phyloP scores from a whole-genome alignment of 1,140 invertebrate species.

The Musca domestica region DNA sequence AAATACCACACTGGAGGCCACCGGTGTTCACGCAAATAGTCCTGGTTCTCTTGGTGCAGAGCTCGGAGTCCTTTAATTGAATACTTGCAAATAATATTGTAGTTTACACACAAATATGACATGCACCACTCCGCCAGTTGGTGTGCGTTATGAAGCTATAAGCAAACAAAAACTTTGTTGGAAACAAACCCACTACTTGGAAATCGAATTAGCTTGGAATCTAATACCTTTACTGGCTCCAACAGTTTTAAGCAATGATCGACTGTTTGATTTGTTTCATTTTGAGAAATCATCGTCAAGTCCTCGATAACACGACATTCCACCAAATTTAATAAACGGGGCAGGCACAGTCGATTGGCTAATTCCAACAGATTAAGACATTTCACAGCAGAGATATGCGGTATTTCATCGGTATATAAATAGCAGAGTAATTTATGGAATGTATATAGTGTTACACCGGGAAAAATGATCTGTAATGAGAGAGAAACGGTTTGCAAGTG shows the following conservation, averaged over 20 bases:
- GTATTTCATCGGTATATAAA: constrained; percentile 86
- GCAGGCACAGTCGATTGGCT: constrained; percentile 87
- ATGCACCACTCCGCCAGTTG: constrained; percentile 91
- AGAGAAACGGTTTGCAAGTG: constrained; percentile 12
- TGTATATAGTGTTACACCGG: constrained; percentile 85
- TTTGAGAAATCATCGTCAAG: constrained; percentile 67
- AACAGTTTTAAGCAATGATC: constrained; percentile 84
- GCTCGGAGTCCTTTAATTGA: constrained; percentile 73
- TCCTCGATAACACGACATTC: constrained; percentile 83
- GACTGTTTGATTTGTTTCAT: constrained; percentile 76
- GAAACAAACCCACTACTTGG: not conserved
- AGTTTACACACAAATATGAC: constrained; percentile 86
- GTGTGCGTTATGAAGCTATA: constrained; percentile 86
- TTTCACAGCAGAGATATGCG: constrained; percentile 71
- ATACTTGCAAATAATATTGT: constrained; percentile 83
- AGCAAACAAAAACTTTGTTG: not conserved
- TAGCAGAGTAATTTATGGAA: constrained; percentile 88
- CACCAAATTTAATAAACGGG: constrained; percentile 78
- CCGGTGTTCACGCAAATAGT: constrained; percentile 83
- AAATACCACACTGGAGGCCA: constrained; percentile 96
- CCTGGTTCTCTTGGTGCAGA: constrained; percentile 82
- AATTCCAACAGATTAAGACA: constrained; percentile 85
- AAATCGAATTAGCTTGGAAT: not conserved
- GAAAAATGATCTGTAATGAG: constrained; percentile 77
- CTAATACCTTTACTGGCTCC: constrained; percentile 83